These are phyloP conservation scores for Urocolius indicus DNA, from an alignment of 2,113 vertebrate genomes.

Conservation along the genomic window DNA sequence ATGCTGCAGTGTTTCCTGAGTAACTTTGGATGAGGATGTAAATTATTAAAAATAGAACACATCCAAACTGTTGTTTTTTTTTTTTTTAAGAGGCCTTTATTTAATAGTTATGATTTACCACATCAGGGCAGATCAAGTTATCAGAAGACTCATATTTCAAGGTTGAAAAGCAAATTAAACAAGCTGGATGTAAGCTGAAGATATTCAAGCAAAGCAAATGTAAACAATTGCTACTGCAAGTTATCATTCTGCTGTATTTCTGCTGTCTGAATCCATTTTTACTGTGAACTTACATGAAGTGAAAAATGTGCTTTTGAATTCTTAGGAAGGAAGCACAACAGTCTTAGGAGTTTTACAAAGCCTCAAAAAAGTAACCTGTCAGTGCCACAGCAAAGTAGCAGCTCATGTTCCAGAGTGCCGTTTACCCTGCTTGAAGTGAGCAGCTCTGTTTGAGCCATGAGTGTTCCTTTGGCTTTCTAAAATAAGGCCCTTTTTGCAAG, in stretches of 20 bases:
- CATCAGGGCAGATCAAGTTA: not conserved
- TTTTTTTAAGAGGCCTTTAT: not conserved
- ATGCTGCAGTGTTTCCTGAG: not conserved
- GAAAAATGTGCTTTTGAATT: not conserved
- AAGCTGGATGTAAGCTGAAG: not conserved
- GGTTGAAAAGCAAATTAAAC: not conserved
- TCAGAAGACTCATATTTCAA: not conserved
- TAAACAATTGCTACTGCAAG: not conserved
- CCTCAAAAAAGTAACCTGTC: not conserved
- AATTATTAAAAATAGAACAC: not conserved
- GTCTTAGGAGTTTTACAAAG: not conserved
- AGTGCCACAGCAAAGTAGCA: not conserved
- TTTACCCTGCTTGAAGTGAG: not conserved
- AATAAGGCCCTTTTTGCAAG: not conserved
- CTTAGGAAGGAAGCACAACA: not conserved
- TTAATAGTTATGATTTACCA: not conserved
- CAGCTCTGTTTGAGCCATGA: not conserved
- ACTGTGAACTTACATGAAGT: not conserved
- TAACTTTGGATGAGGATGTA: not conserved
- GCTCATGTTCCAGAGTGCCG: not conserved
- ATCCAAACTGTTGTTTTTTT: not conserved
- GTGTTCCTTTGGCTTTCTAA: not conserved
- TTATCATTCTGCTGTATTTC: not conserved
- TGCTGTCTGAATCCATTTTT: not conserved
- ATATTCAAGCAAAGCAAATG: not conserved